Percentiles rank a stretch among this genome's conserved stretches.
phyloP scores from a whole-genome alignment of 1,140 invertebrate genomes.

The Zaprionus taronus region DNA sequence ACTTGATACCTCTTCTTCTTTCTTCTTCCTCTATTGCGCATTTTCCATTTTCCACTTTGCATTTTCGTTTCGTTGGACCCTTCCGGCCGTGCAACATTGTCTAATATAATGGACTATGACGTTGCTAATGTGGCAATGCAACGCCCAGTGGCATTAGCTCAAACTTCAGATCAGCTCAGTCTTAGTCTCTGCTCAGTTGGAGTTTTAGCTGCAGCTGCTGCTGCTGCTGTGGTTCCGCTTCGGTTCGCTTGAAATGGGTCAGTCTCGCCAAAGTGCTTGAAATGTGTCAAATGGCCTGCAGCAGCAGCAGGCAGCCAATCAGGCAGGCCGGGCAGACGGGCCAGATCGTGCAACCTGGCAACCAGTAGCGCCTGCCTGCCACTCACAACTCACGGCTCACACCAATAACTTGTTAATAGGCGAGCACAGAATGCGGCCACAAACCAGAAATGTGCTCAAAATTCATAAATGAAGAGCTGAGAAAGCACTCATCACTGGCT shows the following conservation, averaged over 20 bases:
- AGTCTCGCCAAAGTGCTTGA: slow-evolving; percentile 57
- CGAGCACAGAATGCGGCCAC: slow-evolving; percentile 46
- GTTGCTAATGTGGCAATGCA: slow-evolving; percentile 65
- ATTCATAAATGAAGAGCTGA: slow-evolving; percentile 3
- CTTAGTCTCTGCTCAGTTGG: slow-evolving; percentile 8
- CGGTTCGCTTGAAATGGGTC: slow-evolving; percentile 62
- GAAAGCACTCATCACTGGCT: slow-evolving; percentile 15
- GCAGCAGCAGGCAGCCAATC: slow-evolving; percentile 31
- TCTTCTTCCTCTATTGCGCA: slow-evolving; percentile 14
- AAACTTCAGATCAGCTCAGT: neutral
- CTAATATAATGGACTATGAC: slow-evolving; percentile 46
- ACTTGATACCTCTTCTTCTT: slow-evolving; percentile 14
- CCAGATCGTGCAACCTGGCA: neutral
- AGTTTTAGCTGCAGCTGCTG: slow-evolving; percentile 19
- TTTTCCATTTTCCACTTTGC: slow-evolving; percentile 17
- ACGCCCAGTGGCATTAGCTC: slow-evolving; percentile 44
- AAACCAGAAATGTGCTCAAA: slow-evolving; percentile 30
- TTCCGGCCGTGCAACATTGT: slow-evolving; percentile 32
- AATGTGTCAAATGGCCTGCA: slow-evolving; percentile 76
- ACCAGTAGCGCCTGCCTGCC: slow-evolving; percentile 37
- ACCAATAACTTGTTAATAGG: slow-evolving; percentile 50
- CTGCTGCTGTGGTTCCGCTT: slow-evolving; percentile 24
- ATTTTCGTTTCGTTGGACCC: slow-evolving; percentile 37
- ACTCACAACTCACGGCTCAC: slow-evolving; percentile 26
- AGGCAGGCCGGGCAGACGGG: neutral